A percentile compares a stretch with the other conserved stretches of the same genome.
Conservation (phyloP, 2,888 invertebrate species). For the Melipona bicolor region DNA sequence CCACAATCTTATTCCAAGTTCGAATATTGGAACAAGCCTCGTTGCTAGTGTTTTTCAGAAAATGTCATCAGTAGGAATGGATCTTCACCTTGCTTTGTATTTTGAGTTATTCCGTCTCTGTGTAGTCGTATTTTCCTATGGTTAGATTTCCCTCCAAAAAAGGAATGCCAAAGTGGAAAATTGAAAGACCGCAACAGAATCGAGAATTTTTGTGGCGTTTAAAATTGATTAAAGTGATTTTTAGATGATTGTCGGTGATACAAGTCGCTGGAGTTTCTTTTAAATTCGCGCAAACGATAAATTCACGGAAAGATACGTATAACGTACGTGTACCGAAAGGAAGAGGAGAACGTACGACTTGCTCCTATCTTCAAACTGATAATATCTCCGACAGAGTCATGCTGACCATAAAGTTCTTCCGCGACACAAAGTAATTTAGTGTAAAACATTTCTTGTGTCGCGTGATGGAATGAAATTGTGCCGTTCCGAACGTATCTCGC, state of each 20-base stretch:
- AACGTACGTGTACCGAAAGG: neutral
- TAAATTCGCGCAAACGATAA: neutral
- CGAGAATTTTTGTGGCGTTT: too few relatives aligned
- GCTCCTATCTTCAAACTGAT: neutral
- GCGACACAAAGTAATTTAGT: conserved; percentile 3
- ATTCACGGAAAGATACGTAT: neutral
- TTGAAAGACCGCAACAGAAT: too few relatives aligned
- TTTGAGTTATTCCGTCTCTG: neutral
- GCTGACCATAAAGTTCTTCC: neutral
- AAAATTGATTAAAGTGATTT: neutral
- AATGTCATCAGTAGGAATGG: too few relatives aligned
- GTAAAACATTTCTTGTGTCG: conserved; percentile 3
- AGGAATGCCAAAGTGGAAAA: too few relatives aligned
- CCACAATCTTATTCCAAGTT: neutral
- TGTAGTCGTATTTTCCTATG: neutral
- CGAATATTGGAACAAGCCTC: neutral
- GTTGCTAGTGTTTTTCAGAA: neutral
- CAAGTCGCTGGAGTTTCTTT: too few relatives aligned
- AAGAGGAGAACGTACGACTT: neutral
- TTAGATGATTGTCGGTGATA: too few relatives aligned
- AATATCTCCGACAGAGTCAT: conserved; percentile 4
- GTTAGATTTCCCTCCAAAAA: neutral
- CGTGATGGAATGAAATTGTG: neutral
- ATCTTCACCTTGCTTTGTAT: neutral
- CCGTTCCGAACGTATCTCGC: neutral